Evolutionary conservation across 2,797 vertebrate genomes (phyloP).

Genomic region (Sarcoramphus papa): DNA sequence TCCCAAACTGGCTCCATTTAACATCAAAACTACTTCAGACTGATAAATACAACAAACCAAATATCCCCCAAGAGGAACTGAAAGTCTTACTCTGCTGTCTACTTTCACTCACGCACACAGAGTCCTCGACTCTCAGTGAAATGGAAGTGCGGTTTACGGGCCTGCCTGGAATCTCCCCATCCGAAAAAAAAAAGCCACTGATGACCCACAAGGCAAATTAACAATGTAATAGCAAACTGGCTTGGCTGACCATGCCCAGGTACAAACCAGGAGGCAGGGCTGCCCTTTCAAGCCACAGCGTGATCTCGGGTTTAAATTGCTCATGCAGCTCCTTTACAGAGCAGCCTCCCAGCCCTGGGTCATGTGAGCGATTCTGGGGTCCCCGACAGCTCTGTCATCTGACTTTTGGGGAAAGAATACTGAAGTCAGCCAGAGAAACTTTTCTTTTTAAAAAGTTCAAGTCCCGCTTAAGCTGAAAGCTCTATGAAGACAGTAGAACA

Average conservation of each 20-base stretch:
- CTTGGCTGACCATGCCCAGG: background rate
- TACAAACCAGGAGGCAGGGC: background rate
- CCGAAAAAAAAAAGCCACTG: background rate
- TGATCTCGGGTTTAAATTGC: background rate
- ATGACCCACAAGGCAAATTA: background rate
- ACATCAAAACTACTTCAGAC: background rate
- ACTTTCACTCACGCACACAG: background rate
- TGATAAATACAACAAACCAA: background rate
- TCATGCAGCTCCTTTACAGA: background rate
- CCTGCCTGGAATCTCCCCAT: background rate
- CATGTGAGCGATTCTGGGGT: background rate
- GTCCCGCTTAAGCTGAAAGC: background rate
- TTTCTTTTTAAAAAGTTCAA: background rate
- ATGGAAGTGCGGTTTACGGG: background rate
- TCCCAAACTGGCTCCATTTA: background rate
- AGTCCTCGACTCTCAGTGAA: rapidly evolving
- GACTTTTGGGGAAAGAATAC: background rate
- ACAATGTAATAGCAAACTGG: background rate
- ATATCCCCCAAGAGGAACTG: background rate
- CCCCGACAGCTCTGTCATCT: rapidly evolving
- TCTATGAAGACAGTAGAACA: background rate
- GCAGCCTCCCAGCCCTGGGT: background rate
- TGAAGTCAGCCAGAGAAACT: background rate
- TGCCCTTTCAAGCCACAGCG: background rate
- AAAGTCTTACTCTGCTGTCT: background rate